Evolutionary conservation across 2,888 invertebrate species (phyloP).

Genomic region (Phania funesta): DNA sequence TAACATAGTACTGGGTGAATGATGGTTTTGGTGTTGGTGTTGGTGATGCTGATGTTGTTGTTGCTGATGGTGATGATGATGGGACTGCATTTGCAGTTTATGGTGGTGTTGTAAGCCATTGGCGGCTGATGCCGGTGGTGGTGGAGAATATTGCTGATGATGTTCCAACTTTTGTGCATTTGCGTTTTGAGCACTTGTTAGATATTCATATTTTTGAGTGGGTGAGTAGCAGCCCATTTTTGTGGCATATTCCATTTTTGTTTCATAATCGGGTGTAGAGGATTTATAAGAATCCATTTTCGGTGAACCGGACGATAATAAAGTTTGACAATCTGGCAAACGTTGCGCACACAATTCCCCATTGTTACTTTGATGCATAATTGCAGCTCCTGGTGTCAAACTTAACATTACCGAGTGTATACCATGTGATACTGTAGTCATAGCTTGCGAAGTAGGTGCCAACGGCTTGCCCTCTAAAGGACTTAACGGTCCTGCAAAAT

Average conservation of each 20-base stretch:
- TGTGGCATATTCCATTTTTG: conserved; percentile 78
- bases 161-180: conserved; percentile 72
- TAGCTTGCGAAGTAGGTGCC: conserved; percentile 78
- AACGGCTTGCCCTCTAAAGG: conserved; percentile 80
- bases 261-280: conserved; percentile 73
- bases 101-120: conserved; percentile 70
- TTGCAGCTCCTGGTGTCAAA: conserved; percentile 77
- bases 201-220: conserved; percentile 79
- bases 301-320: conserved; percentile 78
- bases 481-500: conserved; percentile 84
- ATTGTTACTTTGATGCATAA: conserved; percentile 70
- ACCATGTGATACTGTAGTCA: conserved; percentile 80
- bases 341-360: conserved; percentile 76
- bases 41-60: conserved; percentile 63
- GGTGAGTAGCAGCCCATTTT: conserved; percentile 80
- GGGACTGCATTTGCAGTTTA: conserved; percentile 40
- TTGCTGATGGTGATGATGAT: conserved; percentile 62
- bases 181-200: conserved; percentile 67
- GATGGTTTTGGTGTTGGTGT: conserved; percentile 73
- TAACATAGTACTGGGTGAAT: conserved; percentile 72
- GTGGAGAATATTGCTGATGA: conserved; percentile 75
- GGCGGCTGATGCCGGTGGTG: conserved; percentile 73
- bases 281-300: conserved; percentile 77
- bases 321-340: conserved; percentile 79
- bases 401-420: conserved; percentile 86